phyloP scores from a whole-genome alignment of 2,797 vertebrate genomes.

The Crocidura indochinensis region DNA sequence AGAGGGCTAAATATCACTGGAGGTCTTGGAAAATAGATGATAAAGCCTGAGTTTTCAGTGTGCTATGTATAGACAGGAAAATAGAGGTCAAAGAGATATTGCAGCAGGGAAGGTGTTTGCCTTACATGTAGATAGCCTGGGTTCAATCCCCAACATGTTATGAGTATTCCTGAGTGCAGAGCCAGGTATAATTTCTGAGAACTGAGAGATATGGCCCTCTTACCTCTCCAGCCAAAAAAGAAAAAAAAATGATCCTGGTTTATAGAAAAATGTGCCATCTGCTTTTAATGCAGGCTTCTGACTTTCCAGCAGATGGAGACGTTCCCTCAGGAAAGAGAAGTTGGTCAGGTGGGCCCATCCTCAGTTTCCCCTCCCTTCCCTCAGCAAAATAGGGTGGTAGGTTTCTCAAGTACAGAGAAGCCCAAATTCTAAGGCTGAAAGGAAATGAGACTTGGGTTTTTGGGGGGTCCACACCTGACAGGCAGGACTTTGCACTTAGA shows the following conservation, averaged over 20 bases:
- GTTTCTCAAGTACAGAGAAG: not conserved
- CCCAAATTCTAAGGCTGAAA: not conserved
- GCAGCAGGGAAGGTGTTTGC: too few relatives aligned
- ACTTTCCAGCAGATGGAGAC: conserved; percentile 82
- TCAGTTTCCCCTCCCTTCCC: not conserved
- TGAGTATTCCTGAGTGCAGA: too few relatives aligned
- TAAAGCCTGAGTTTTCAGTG: not conserved
- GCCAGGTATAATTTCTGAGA: too few relatives aligned
- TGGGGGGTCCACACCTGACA: too few relatives aligned
- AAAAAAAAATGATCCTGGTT: too few relatives aligned
- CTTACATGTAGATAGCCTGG: too few relatives aligned
- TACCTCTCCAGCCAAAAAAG: too few relatives aligned
- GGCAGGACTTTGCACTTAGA: too few relatives aligned
- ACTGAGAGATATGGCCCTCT: too few relatives aligned
- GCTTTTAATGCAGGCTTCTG: conserved; percentile 67
- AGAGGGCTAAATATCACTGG: not conserved
- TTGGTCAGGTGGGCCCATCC: not conserved
- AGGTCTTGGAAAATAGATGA: not conserved
- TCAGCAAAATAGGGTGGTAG: not conserved
- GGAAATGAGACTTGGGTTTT: not conserved
- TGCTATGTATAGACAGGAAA: not conserved
- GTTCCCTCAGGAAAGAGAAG: conserved; percentile 59
- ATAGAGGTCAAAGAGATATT: not conserved
- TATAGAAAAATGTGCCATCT: not conserved
- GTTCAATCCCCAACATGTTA: too few relatives aligned